phyloP scores from a whole-genome alignment of 1,140 invertebrate genomes.

The Plectrocnemia conspersa region DNA sequence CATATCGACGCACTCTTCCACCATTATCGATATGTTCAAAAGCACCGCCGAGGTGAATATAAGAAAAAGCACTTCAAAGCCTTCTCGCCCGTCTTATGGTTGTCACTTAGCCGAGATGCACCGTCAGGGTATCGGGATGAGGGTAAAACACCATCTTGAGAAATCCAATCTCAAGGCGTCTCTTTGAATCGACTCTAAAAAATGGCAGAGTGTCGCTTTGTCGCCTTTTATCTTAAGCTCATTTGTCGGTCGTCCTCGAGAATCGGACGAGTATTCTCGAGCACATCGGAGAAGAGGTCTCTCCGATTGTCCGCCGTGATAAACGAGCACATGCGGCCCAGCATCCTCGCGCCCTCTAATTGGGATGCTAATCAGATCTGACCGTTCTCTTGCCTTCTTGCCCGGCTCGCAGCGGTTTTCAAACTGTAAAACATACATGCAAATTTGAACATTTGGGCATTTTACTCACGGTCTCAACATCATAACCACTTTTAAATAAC shows the following conservation, averaged over 20 bases:
- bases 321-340: conserved; percentile 24
- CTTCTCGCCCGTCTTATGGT: conserved; percentile 11
- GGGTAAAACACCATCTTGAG: background rate
- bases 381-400: conserved; percentile 15
- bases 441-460: no score
- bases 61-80: conserved; percentile 5
- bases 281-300: background rate
- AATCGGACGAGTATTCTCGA: background rate
- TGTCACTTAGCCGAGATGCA: conserved; percentile 8
- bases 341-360: conserved; percentile 18
- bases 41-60: background rate
- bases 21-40: background rate
- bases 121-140: conserved; percentile 4
- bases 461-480: no score
- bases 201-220: no score
- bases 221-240: no score
- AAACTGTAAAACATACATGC: no score
- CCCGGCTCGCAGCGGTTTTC: background rate
- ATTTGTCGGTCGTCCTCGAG: no score
- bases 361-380: conserved; percentile 33
- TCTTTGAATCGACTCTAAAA: no score
- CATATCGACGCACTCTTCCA: no score
- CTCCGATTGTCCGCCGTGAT: conserved; percentile 22
- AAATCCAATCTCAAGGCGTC: no score
- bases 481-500: no score